Base-by-base conservation (phyloP, 2,113 vertebrate genomes). In the Mesitornis unicolor region DNA sequence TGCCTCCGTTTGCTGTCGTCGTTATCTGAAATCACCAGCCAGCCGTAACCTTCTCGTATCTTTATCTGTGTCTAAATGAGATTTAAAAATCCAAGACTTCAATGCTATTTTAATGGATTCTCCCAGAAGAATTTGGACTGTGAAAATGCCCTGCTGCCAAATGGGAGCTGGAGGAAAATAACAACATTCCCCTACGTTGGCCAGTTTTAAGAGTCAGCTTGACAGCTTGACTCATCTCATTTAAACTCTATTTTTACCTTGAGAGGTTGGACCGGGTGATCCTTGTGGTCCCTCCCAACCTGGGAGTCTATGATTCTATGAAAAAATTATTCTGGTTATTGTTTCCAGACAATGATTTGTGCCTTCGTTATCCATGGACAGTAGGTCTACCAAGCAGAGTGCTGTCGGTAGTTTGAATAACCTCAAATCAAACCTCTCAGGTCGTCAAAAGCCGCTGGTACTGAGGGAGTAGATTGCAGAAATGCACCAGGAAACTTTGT, bases 61-160 rank as follows among this genome's bases (percentile, higher is more conserved):
- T n/a, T 4, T 76, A 6, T 89, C 77, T 85, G 61, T 61, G 59
- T 63, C 73, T 85, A 74, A 87, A 74, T 69, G 53, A 76, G 88
- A 87, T 95, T 16, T 79, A 95, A 57, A 89, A 83, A 64, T 73
- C 48, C n/a, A 6, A 57, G 80, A 50, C 80, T 92, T 95, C 47
- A 25, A 84, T 87, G 80, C 90, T 93, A 68, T 93, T 92, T 88
- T 90, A 88, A 78, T 84, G 36, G 60, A 40, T 74, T 90, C 57
- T 90, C 84, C 57, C 80, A 43, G 74, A 90, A 95, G 60, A 87
- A 35, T 95, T 93, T 86, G 82, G 74, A 48, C 47, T 70, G 35
- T 83, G 59, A 83, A 85, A 91, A 74, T 65, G 73, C 16, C 19
- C 26, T 3, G 1, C 68, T 85, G 53, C 43, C n/a, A 64, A 86